phyloP scores from a whole-genome alignment of 1,140 invertebrate species.

The Saccostrea echinata region DNA sequence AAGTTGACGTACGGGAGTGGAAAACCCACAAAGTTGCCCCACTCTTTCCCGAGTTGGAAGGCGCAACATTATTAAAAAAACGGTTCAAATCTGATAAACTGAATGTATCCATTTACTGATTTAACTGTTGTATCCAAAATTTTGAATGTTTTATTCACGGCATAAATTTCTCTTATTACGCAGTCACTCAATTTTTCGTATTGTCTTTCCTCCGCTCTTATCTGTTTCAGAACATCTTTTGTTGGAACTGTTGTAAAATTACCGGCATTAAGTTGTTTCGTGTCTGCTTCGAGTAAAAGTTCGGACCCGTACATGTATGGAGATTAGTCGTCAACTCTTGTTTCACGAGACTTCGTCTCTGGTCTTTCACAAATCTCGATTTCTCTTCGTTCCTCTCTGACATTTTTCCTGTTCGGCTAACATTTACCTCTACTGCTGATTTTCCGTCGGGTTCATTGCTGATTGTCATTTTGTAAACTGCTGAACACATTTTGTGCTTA shows the following conservation, averaged over 20 bases:
- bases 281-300: neutral
- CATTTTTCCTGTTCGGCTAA: neutral
- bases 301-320: neutral
- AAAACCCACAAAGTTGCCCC: no score
- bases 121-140: neutral
- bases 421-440: neutral
- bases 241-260: slow-evolving; percentile 26
- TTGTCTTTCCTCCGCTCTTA: slow-evolving; percentile 8
- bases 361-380: neutral
- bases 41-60: no score
- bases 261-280: neutral
- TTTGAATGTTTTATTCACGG: slow-evolving; percentile 6
- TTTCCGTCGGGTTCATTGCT: neutral
- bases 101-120: slow-evolving; percentile 20
- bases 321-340: neutral
- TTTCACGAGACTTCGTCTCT: neutral
- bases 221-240: slow-evolving; percentile 29
- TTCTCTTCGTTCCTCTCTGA: neutral
- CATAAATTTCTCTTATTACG: slow-evolving; percentile 11
- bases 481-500: neutral
- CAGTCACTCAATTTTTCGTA: slow-evolving; percentile 34
- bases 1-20: no score
- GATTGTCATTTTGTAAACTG: neutral
- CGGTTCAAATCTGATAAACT: neutral
- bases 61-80: no score